phyloP scores from a whole-genome alignment of 2,888 invertebrate species.

The Hydroisotoma schaefferi region DNA sequence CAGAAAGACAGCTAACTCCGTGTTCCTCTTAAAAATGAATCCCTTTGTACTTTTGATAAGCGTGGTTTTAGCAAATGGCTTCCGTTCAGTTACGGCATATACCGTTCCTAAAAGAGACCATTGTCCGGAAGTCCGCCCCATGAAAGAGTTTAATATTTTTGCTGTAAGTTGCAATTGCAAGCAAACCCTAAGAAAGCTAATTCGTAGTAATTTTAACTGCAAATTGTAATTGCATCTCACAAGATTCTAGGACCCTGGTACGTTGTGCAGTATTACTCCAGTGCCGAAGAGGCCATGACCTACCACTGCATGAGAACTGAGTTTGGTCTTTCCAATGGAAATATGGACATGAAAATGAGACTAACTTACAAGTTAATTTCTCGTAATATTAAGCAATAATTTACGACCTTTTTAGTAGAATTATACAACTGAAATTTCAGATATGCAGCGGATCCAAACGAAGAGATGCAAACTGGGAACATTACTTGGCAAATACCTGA shows the following conservation, averaged over 20 bases:
- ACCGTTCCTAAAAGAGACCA: conserved; percentile 48
- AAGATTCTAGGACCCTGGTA: conserved; percentile 80
- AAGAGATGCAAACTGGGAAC: conserved; percentile 66
- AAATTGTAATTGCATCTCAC: conserved; percentile 33
- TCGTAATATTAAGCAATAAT: neutral
- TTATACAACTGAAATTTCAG: neutral
- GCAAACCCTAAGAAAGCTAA: no score
- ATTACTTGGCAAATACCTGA: conserved; percentile 82
- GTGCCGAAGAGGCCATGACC: conserved; percentile 77
- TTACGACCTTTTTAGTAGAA: neutral
- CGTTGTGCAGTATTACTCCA: conserved; percentile 83
- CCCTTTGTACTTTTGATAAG: no score
- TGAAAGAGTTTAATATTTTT: conserved; percentile 72
- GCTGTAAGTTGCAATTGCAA: conserved; percentile 56
- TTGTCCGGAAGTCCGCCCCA: conserved; percentile 73
- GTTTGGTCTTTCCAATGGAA: conserved; percentile 50
- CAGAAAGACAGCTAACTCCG: no score
- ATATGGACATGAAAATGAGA: conserved; percentile 75
- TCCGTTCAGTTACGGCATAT: no score
- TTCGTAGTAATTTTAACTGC: conserved; percentile 62
- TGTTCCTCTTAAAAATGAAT: no score
- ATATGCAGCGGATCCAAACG: conserved; percentile 5
- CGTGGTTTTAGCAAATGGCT: neutral
- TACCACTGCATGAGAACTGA: conserved; percentile 82
- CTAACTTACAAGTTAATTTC: conserved; percentile 67